Conservation (phyloP, 2,888 invertebrate genomes). For the Diachrysia chrysitis region DNA sequence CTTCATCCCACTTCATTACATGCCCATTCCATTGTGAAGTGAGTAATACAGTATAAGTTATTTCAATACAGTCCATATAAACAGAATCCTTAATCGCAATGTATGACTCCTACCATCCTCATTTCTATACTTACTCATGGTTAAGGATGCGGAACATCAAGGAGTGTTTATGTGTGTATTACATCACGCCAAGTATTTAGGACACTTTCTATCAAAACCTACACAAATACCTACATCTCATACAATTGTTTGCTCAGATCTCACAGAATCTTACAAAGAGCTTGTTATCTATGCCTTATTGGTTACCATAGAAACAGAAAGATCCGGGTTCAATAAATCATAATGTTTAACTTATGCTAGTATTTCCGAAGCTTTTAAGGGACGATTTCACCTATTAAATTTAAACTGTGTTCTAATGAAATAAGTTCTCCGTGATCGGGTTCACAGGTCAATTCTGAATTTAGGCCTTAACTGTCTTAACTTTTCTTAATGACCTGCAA, state of each 20-base stretch:
- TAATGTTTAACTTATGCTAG: no score
- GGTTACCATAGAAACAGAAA: neutral
- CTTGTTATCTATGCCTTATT: neutral
- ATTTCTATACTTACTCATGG: neutral
- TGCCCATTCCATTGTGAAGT: no score
- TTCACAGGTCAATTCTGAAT: no score
- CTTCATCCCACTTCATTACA: no score
- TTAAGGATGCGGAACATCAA: neutral
- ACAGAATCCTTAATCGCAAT: neutral
- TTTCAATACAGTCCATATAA: no score
- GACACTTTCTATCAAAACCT: slow-evolving; percentile 42
- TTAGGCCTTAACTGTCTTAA: no score
- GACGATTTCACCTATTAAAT: no score
- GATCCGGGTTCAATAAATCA: slow-evolving; percentile 1
- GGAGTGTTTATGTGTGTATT: slow-evolving; percentile 23
- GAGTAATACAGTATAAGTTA: no score
- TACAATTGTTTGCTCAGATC: slow-evolving; percentile 32
- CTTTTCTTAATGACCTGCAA: no score
- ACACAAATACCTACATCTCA: slow-evolving; percentile 24
- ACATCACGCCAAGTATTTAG: slow-evolving; percentile 37
- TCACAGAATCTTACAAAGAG: slow-evolving; percentile 27
- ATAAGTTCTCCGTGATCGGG: no score
- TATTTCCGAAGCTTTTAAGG: no score
- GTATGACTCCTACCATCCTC: neutral
- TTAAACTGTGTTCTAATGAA: no score